Base-by-base conservation (phyloP, 2,888 invertebrate genomes). In the Arctia plantaginis region DNA sequence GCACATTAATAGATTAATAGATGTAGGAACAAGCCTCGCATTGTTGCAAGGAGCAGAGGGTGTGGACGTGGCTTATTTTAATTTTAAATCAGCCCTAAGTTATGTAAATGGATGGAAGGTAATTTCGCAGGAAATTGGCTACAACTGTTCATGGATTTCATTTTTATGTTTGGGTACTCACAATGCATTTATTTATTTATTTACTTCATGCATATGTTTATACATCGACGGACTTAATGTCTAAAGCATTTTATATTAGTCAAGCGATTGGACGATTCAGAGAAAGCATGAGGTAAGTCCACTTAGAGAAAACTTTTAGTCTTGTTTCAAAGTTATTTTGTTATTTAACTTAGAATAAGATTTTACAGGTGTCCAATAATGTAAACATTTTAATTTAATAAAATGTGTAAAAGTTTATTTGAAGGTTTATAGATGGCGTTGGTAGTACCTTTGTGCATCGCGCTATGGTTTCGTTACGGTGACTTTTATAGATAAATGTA, bases 1-100 rank as follows among this genome's bases (percentile, higher is more conserved):
- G 66, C 73, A 77, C 77, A 86, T 86, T 85, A 85, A 88, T 87
- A 85, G 77, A 87, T 87, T 86, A 88, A 85, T 87, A 85, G 82
- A 82, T 78, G 80, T 81, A 79, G 73, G 76, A 80, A 77, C 81
- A 75, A 75, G 73, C 70, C 79, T 82, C 79, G 75, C 71, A 80
- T 82, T 84, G 84, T 85, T 78, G 76, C 77, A 76, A 79, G 74
- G 51, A 74, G 66, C 71, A 71, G 73, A 78, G 87, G 84, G 85
- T 83, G 80, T 77, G 77, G 79, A 80, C 77, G 69, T 69, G 65
- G 83, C 86, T 86, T 86, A 89, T 90, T 90, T 86, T 86, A 90
- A 90, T 87, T 90, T 89, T 86, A 89, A 89, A 90, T 90, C 83
- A 88, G 75, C 82, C 83, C 75, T 84, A 85, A 88, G 80, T 84